phyloP scores from a whole-genome alignment of 2,113 vertebrate genomes.

The Saguinus imperator region DNA sequence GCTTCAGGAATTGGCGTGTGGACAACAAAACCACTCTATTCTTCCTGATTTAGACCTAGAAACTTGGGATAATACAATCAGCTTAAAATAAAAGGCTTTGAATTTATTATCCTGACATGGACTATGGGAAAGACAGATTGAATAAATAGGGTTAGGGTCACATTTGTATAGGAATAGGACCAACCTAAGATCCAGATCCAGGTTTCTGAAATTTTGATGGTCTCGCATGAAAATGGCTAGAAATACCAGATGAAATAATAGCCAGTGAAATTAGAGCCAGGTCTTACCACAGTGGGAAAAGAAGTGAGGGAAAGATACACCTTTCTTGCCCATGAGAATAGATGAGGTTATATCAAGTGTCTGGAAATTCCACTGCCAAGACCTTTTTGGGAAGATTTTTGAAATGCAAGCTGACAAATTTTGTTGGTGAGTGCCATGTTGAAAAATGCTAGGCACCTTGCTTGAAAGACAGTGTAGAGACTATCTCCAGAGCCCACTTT shows the following conservation, averaged over 20 bases:
- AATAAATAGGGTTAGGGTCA: neutral
- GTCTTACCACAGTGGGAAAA: neutral
- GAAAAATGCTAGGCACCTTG: neutral
- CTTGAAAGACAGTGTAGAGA: neutral
- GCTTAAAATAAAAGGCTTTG: constrained; percentile 10
- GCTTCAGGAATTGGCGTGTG: constrained; percentile 20
- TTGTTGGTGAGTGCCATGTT: neutral
- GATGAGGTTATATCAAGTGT: neutral
- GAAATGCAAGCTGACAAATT: neutral
- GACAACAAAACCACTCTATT: neutral
- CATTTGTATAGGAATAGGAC: neutral
- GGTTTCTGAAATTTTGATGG: neutral
- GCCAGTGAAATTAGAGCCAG: neutral
- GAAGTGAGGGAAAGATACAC: neutral
- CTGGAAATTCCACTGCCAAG: neutral
- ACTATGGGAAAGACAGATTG: neutral
- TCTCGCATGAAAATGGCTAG: neutral
- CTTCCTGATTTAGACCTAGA: constrained; percentile 37
- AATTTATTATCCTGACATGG: neutral
- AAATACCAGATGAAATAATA: neutral
- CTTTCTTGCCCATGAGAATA: neutral
- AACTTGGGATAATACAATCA: constrained; percentile 24
- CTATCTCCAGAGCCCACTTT: neutral
- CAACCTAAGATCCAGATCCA: neutral
- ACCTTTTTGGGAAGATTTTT: neutral